Conservation (phyloP, 2,113 vertebrate species). For the Oenanthe melanoleuca region DNA sequence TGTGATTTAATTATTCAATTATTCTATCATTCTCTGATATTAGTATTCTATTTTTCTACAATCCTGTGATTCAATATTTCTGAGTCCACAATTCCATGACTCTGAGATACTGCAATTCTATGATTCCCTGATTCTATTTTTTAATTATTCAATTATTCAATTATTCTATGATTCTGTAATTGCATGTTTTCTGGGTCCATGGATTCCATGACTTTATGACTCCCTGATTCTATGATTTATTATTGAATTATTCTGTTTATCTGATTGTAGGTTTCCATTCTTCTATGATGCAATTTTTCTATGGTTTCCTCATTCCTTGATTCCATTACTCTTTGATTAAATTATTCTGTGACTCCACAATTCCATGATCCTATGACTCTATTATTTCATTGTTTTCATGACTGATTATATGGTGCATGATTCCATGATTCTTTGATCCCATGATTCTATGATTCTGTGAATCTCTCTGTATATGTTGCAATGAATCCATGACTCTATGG, state of each 20-base stretch:
- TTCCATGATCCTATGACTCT: background rate
- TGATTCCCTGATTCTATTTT: background rate
- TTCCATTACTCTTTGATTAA: background rate
- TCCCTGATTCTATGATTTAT: background rate
- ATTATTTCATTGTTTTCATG: background rate
- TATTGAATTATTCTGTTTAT: background rate
- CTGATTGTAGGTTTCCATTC: too few species aligned
- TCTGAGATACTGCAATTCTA: background rate
- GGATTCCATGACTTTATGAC: too few species aligned
- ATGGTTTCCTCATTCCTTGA: background rate
- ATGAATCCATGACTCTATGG: background rate
- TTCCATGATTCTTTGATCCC: background rate
- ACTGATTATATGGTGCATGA: background rate
- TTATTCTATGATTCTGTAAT: background rate
- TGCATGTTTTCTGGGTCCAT: background rate
- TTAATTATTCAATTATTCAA: background rate
- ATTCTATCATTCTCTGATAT: background rate
- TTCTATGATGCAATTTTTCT: background rate
- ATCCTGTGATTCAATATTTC: background rate
- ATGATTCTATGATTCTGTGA: too few species aligned
- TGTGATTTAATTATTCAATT: background rate
- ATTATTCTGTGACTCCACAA: background rate
- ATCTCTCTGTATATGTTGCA: background rate
- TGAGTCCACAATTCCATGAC: rapidly evolving
- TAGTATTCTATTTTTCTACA: background rate